Evolutionary conservation across 2,888 invertebrate genomes (phyloP).

Genomic region (Lasius platythorax): DNA sequence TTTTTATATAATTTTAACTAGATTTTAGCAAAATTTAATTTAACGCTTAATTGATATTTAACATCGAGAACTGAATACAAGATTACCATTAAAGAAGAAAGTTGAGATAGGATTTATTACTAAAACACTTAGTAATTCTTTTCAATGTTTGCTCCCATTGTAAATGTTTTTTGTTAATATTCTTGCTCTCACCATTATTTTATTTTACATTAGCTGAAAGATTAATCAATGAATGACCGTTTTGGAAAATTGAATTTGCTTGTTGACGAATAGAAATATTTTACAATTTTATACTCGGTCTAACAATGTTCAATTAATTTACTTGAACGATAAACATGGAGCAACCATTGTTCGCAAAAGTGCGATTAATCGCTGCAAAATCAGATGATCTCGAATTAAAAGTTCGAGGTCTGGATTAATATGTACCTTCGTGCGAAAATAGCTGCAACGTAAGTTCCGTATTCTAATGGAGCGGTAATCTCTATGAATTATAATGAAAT

Average conservation of each 20-base stretch:
- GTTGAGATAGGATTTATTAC: too few relatives aligned
- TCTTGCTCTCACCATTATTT: too few relatives aligned
- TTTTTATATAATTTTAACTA: neutral
- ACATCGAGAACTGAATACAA: too few relatives aligned
- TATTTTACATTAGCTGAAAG: neutral
- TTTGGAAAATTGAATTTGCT: neutral
- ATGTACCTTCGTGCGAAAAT: neutral
- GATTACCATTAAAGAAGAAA: too few relatives aligned
- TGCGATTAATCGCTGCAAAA: neutral
- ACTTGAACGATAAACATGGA: neutral
- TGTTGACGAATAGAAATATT: neutral
- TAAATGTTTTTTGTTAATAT: too few relatives aligned
- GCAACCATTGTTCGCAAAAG: neutral
- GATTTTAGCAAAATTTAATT: neutral
- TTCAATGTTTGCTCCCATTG: too few relatives aligned
- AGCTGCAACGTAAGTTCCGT: slow-evolving; percentile 19
- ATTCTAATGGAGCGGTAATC: slow-evolving; percentile 16
- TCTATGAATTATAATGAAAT: slow-evolving; percentile 37
- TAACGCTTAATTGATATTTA: neutral
- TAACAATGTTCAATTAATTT: slow-evolving; percentile 1
- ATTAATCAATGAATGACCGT: neutral
- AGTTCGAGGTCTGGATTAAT: slow-evolving; percentile 11
- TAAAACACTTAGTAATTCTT: too few relatives aligned
- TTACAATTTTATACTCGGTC: neutral
- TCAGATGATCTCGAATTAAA: slow-evolving; percentile 28